A percentile compares a stretch with the other conserved stretches of the same genome.
Evolutionary conservation across 2,797 vertebrate species (phyloP).

Genomic region (Anguilla pacifica): DNA sequence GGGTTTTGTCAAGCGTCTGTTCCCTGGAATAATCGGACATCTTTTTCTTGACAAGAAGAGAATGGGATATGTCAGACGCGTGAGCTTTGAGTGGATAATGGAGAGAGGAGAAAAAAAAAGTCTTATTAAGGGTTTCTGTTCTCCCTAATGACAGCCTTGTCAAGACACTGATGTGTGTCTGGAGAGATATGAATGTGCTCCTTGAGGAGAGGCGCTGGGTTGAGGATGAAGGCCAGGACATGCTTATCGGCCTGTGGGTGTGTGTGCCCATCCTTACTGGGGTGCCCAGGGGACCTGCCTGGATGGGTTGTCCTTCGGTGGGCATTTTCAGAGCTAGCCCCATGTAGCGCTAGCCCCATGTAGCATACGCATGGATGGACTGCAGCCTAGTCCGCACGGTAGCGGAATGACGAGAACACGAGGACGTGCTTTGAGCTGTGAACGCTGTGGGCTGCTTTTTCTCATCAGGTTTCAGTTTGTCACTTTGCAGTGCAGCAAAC

Average conservation of each 20-base stretch:
- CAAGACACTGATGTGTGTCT: conserved; percentile 16
- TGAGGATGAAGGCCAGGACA: not conserved
- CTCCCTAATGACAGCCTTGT: conserved; percentile 29
- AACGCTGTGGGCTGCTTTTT: not conserved
- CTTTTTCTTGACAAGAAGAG: not conserved
- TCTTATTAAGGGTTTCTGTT: conserved; percentile 23
- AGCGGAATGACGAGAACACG: not conserved
- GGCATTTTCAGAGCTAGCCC: too few relatives aligned
- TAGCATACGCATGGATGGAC: too few relatives aligned
- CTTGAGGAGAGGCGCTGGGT: not conserved
- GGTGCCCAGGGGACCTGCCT: not conserved
- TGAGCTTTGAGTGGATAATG: conserved; percentile 9
- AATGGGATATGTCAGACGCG: not conserved
- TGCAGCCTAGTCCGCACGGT: too few relatives aligned
- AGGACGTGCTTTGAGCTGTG: not conserved
- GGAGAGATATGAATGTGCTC: not conserved
- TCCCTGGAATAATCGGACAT: not conserved
- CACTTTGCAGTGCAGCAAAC: not conserved
- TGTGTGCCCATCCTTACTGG: not conserved
- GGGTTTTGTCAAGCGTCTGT: not conserved
- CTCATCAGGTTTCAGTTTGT: not conserved
- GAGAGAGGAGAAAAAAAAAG: conserved; percentile 1
- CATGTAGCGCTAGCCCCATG: too few relatives aligned
- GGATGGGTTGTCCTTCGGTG: too few relatives aligned
- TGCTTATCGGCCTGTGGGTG: not conserved